These are phyloP conservation scores for Lasaia peninsularis DNA, from an alignment of 1,140 invertebrate species.

Conservation along the genomic window DNA sequence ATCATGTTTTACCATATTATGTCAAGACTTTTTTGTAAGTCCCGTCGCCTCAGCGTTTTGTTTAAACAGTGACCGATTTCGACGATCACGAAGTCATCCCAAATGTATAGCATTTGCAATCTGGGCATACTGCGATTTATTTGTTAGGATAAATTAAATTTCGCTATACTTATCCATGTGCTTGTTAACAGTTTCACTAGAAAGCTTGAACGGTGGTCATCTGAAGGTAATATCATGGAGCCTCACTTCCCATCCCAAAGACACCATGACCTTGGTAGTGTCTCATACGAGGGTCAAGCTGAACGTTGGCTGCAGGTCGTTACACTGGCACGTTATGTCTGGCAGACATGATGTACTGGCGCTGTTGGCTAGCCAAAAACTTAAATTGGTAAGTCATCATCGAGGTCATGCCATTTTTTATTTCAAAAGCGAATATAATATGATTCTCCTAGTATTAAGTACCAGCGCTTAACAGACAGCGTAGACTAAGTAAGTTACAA, in stretches of 20 bases:
- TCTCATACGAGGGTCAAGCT: slow-evolving; percentile 48
- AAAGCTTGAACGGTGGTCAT: slow-evolving; percentile 51
- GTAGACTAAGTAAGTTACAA: too few relatives aligned
- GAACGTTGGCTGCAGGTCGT: slow-evolving; percentile 44
- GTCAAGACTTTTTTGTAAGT: too few relatives aligned
- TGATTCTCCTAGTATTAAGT: too few relatives aligned
- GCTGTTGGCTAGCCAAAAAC: slow-evolving; percentile 40
- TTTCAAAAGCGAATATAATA: too few relatives aligned
- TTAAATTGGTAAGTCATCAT: slow-evolving; percentile 61
- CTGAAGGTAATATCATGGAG: slow-evolving; percentile 60
- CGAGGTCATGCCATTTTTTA: too few relatives aligned
- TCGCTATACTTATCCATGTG: too few relatives aligned
- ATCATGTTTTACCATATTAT: too few relatives aligned
- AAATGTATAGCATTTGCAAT: too few relatives aligned
- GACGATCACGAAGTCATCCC: too few relatives aligned
- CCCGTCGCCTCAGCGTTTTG: too few relatives aligned
- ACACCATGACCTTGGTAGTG: slow-evolving; percentile 40
- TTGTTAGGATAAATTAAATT: neutral
- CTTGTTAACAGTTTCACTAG: slow-evolving; percentile 47
- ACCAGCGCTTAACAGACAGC: too few relatives aligned
- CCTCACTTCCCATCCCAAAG: slow-evolving; percentile 36
- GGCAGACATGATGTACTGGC: slow-evolving; percentile 46
- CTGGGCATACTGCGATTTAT: neutral
- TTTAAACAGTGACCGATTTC: too few relatives aligned
- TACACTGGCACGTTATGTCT: slow-evolving; percentile 57